These are phyloP conservation scores for Aphidius colemani DNA, from an alignment of 2,888 invertebrate genomes.

Conservation along the genomic window DNA sequence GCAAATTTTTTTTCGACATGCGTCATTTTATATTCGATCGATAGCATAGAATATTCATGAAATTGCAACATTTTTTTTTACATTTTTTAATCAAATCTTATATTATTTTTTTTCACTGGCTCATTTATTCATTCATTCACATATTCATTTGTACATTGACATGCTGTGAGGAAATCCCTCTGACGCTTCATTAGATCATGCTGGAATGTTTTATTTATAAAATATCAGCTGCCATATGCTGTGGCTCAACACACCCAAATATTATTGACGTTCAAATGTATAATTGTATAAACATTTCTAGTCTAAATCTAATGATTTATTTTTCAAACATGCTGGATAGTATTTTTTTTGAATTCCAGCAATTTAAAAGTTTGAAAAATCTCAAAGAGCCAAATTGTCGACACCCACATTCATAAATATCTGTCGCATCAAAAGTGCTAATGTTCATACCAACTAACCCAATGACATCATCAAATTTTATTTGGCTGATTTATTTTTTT, in stretches of 20 bases:
- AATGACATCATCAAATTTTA: constrained; percentile 14
- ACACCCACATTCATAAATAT: constrained; percentile 8
- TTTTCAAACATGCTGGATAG: neutral
- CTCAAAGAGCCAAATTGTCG: neutral
- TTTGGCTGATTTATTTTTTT: constrained; percentile 6
- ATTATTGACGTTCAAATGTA: constrained; percentile 4
- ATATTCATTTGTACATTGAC: constrained; percentile 18
- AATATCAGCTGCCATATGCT: neutral
- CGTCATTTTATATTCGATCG: neutral
- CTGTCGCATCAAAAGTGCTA: constrained; percentile 14
- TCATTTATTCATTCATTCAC: constrained; percentile 24
- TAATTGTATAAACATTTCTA: constrained; percentile 9
- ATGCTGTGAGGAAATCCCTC: constrained; percentile 20
- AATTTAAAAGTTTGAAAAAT: no score
- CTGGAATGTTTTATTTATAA: constrained; percentile 17
- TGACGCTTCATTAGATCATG: constrained; percentile 22
- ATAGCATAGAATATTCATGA: constrained; percentile 1
- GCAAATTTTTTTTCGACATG: no score
- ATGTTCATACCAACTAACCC: constrained; percentile 1
- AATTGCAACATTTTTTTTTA: neutral
- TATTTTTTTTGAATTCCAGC: no score
- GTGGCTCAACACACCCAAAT: no score
- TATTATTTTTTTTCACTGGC: constrained; percentile 8
- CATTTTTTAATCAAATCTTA: neutral
- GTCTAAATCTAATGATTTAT: neutral